Base-by-base conservation (phyloP, 2,888 invertebrate genomes). In the Prosopocoilus inquinatus region DNA sequence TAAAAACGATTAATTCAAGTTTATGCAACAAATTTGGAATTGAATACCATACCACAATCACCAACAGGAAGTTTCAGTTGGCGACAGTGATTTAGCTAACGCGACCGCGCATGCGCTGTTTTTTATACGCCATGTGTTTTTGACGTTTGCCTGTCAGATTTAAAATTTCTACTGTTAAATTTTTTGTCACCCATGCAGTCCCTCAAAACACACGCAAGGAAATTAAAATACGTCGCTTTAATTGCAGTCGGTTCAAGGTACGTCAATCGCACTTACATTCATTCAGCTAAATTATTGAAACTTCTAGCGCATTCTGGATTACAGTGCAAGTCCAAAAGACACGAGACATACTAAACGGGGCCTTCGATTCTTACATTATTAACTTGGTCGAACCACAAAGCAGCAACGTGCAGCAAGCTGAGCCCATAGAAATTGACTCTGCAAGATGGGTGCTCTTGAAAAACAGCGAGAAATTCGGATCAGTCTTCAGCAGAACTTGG, bases 301-400 rank as follows among this genome's bases (percentile, higher is more conserved):
- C 15, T 53, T 53, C n/a, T 13, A 58, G 58, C n/a, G 47, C 45
- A 41, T 44, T 58, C 51, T 76, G 74, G 73, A 50, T 74, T 32
- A 67, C 68, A 54, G 67, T 71, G 48, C 71, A 75, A 70, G 63
- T 75, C 47, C 66, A 67, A 62, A 66, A 64, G 59, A 74, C 75
- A 15, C 63, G 66, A 51, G 59, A 69, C 35, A 67, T 70, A 49
- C 62, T 76, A 33, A 69, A 71, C 59, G 69, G 70, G 55, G 70
- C 74, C 3, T 62, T 77, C 48, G 76, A 77, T 61, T 67, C 73
- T 16, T 69, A 73, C 12, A 70, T 75, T 45, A 59, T 78, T 49
- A 67, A 71, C 51, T 52, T 69, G 32, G 62, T 72, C 54, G 74
- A 73, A 34, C 64, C 68, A 3, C 59, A 54, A 41, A 55, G 54